Evolutionary conservation across 2,888 invertebrate genomes (phyloP).

Genomic region (Ectemnius lituratus): DNA sequence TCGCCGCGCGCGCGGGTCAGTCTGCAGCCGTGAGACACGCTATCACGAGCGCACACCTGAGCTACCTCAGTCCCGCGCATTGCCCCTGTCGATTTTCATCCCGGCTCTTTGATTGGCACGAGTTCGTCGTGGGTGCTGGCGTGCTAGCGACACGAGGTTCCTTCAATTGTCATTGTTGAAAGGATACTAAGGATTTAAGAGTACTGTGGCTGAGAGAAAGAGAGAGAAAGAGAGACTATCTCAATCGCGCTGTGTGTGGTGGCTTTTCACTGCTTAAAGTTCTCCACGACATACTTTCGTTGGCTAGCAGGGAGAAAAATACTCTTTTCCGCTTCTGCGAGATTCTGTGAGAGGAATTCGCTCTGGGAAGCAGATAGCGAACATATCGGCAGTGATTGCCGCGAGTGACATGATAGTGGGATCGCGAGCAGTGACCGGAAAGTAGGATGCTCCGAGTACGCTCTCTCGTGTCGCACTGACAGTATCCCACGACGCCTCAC

Average conservation of each 20-base stretch:
- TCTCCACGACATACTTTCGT: slow-evolving; percentile 56
- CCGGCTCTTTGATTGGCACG: background rate
- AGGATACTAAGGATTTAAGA: too few species aligned
- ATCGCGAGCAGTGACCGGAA: slow-evolving; percentile 41
- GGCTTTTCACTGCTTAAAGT: background rate
- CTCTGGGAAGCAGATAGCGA: background rate
- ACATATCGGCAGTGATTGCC: background rate
- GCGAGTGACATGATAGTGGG: slow-evolving; percentile 47
- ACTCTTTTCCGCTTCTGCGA: slow-evolving; percentile 26
- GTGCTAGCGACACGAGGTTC: background rate
- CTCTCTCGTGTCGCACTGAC: too few species aligned
- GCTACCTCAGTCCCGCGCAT: background rate
- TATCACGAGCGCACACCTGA: background rate
- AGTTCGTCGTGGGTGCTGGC: background rate
- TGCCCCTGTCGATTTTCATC: background rate
- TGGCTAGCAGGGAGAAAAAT: slow-evolving; percentile 40
- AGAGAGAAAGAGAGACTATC: slow-evolving; percentile 20
- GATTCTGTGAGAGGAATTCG: background rate
- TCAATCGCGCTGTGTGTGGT: slow-evolving; percentile 36
- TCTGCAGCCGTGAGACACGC: slow-evolving; percentile 1
- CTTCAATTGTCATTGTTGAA: background rate
- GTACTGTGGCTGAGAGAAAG: background rate
- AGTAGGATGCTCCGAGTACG: slow-evolving; percentile 1
- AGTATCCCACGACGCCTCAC: too few species aligned
- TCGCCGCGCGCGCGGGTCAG: slow-evolving; percentile 1